phyloP scores from a whole-genome alignment of 2,888 invertebrate genomes.

The Myopa testacea region DNA sequence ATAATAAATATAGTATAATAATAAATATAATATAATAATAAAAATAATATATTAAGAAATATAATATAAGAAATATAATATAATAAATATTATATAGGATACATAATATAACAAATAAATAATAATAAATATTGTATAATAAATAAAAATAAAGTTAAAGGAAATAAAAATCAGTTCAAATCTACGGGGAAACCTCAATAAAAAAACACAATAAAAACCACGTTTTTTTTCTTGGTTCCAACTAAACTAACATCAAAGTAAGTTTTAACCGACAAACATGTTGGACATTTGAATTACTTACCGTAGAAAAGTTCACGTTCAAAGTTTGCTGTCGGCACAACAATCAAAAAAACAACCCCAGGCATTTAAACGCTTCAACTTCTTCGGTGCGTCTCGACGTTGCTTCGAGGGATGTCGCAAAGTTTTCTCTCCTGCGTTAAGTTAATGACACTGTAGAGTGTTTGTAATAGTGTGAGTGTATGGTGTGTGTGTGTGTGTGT shows the following conservation, averaged over 20 bases:
- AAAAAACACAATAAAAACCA: too few relatives aligned
- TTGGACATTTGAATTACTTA: conserved; percentile 50
- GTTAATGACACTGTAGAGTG: too few relatives aligned
- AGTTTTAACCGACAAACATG: not conserved
- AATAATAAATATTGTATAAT: too few relatives aligned
- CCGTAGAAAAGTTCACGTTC: conserved; percentile 71
- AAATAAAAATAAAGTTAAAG: too few relatives aligned
- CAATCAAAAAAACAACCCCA: conserved; percentile 78
- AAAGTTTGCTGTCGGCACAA: conserved; percentile 77
- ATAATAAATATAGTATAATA: too few relatives aligned
- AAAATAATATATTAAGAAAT: too few relatives aligned
- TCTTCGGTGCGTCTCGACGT: not conserved
- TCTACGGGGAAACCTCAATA: too few relatives aligned
- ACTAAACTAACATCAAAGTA: not conserved
- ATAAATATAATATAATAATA: too few relatives aligned
- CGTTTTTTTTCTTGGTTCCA: not conserved
- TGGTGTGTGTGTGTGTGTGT: not conserved
- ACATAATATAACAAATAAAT: too few relatives aligned
- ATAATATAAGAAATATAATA: too few relatives aligned
- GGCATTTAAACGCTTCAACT: conserved; percentile 68
- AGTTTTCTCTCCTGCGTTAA: not conserved
- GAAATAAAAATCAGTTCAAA: too few relatives aligned
- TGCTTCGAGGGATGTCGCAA: not conserved
- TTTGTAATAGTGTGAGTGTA: not conserved
- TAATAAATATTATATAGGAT: too few relatives aligned